A percentile compares a stretch with the other conserved stretches of the same genome.
phyloP scores from a whole-genome alignment of 1,140 invertebrate species.

The Bombyx mori region DNA sequence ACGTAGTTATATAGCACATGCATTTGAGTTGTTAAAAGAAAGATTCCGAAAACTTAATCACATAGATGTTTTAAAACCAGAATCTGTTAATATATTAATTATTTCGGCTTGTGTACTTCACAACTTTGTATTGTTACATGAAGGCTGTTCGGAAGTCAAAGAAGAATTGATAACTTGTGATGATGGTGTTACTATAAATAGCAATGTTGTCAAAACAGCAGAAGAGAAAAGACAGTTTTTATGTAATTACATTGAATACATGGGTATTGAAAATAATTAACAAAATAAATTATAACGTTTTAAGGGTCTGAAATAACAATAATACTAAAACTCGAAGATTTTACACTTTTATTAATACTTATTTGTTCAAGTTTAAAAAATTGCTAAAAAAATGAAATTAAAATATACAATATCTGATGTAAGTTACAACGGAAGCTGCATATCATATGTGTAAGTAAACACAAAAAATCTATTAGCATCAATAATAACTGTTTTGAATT shows the following conservation, averaged over 20 bases:
- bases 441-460: no score
- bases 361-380: no score
- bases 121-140: constrained; percentile 56
- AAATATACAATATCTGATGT: no score
- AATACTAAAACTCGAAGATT: not conserved
- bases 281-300: not conserved
- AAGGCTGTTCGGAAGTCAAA: constrained; percentile 44
- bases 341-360: not conserved
- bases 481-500: not conserved
- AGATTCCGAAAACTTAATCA: constrained; percentile 52
- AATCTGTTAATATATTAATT: constrained; percentile 37
- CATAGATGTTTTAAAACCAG: constrained; percentile 42
- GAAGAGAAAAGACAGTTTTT: constrained; percentile 56
- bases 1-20: constrained; percentile 44
- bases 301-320: not conserved
- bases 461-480: constrained; percentile 1
- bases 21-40: constrained; percentile 51
- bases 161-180: constrained; percentile 43
- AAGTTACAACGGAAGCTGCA: no score
- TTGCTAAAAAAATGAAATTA: no score
- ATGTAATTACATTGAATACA: constrained; percentile 62
- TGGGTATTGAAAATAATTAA: constrained; percentile 21
- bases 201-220: constrained; percentile 44
- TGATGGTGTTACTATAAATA: constrained; percentile 48
- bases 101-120: constrained; percentile 52